phyloP scores from a whole-genome alignment of 2,113 vertebrate species.

The Erinaceus europaeus region DNA sequence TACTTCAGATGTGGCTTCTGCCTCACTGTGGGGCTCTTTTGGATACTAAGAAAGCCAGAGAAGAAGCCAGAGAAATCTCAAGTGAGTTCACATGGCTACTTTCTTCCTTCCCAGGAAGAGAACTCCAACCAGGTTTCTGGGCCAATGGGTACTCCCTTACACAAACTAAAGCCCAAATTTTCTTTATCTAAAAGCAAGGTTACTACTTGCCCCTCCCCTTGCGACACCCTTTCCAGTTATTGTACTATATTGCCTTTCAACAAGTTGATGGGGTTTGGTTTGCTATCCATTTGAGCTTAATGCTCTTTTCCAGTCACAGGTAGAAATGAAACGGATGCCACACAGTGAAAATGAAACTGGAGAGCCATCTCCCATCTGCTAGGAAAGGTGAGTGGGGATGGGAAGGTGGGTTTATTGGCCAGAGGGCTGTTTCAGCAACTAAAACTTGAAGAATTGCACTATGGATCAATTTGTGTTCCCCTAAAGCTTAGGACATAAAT shows the following conservation, averaged over 20 bases:
- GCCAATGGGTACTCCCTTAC: not conserved
- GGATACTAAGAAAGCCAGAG: not conserved
- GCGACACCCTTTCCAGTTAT: too few species aligned
- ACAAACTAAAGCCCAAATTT: constrained; percentile 10
- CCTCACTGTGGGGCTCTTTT: not conserved
- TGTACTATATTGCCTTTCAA: too few species aligned
- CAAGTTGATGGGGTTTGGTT: not conserved
- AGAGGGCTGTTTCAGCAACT: too few species aligned
- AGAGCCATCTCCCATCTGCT: not conserved
- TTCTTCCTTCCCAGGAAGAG: not conserved
- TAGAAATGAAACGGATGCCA: not conserved
- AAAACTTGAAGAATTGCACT: too few species aligned
- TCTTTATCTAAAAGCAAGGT: not conserved
- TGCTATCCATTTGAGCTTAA: not conserved
- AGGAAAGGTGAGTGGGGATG: not conserved
- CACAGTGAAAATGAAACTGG: not conserved
- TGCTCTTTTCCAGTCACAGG: not conserved
- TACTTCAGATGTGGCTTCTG: not conserved
- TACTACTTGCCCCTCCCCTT: too few species aligned
- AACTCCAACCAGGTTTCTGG: not conserved
- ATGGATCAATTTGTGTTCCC: too few species aligned
- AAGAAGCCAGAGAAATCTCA: not conserved
- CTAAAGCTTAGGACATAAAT: too few species aligned
- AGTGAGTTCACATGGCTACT: not conserved
- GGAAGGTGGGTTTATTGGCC: too few species aligned